Evolutionary conservation across 2,113 vertebrate species (phyloP).

Genomic region (Noturus placidus): DNA sequence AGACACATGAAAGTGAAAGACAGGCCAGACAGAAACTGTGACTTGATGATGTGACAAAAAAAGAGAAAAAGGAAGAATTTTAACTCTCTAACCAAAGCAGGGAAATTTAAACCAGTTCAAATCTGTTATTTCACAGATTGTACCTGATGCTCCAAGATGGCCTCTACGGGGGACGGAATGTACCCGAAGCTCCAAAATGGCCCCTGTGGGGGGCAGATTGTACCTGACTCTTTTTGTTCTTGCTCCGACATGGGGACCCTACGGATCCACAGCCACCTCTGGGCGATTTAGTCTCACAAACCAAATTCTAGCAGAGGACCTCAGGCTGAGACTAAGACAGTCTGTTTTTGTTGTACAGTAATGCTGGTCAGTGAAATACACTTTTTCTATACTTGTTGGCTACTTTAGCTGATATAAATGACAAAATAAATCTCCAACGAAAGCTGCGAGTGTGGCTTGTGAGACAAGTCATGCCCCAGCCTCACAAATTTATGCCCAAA

Average conservation of each 20-base stretch:
- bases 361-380: neutral
- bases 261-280: neutral
- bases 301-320: neutral
- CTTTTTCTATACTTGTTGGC: neutral
- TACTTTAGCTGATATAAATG: neutral
- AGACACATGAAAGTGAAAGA: slow-evolving; percentile 15
- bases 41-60: neutral
- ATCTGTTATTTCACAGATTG: neutral
- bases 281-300: neutral
- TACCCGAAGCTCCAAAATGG: neutral
- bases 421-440: neutral
- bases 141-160: neutral
- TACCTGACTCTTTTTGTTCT: neutral
- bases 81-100: neutral
- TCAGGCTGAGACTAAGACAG: neutral
- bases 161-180: neutral
- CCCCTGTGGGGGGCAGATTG: neutral
- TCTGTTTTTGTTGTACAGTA: neutral
- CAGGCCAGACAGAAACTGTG: slow-evolving; percentile 1
- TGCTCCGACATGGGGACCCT: neutral
- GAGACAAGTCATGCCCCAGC: neutral
- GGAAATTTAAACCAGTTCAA: neutral
- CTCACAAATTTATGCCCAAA: neutral
- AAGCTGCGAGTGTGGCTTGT: neutral
- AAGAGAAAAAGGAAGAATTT: neutral